phyloP scores from a whole-genome alignment of 2,888 invertebrate genomes.

The Geophilus truncorum region DNA sequence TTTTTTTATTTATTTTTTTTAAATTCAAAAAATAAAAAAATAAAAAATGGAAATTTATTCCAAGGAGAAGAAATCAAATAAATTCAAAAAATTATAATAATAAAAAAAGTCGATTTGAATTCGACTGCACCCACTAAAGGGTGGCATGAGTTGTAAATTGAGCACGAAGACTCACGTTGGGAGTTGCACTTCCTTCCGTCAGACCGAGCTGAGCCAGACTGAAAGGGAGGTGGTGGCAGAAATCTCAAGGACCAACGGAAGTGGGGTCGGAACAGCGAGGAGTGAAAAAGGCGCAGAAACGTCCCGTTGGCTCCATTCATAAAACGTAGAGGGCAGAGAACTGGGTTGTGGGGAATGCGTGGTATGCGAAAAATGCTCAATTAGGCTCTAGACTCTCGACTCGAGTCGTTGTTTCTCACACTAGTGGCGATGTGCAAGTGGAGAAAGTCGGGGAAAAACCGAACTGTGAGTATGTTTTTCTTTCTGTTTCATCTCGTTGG shows the following conservation, averaged over 20 bases:
- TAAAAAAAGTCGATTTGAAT: no score
- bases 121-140: not conserved
- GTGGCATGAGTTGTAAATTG: not conserved
- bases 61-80: no score
- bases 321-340: not conserved
- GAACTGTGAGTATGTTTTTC: no score
- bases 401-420: not conserved
- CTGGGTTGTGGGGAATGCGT: not conserved
- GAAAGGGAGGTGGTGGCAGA: not conserved
- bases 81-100: no score
- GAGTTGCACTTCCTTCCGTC: not conserved
- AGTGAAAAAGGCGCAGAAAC: not conserved
- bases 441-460: not conserved
- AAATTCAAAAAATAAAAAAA: no score
- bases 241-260: slow-evolving; percentile 4
- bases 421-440: not conserved
- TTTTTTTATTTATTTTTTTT: no score
- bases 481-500: no score
- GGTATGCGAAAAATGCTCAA: not conserved
- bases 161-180: not conserved
- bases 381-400: not conserved
- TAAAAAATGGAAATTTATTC: no score
- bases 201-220: not conserved
- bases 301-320: slow-evolving; percentile 10
- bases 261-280: not conserved